phyloP scores from a whole-genome alignment of 2,113 vertebrate species.

The Pipra filicauda region DNA sequence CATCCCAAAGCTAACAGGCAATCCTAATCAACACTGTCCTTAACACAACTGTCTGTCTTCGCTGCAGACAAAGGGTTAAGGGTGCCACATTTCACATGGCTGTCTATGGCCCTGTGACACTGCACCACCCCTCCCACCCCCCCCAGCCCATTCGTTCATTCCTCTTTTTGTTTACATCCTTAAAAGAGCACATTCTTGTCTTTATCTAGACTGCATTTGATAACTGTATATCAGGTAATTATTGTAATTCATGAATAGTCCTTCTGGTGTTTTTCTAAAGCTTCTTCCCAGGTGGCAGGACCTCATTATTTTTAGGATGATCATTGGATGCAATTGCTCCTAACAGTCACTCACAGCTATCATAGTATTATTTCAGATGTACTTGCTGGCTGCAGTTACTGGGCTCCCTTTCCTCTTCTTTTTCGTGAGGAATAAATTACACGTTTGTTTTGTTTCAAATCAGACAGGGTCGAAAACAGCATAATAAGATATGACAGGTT shows the following conservation, averaged over 20 bases:
- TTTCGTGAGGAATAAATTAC: background rate
- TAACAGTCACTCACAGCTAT: background rate
- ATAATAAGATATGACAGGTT: conserved; percentile 18
- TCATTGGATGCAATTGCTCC: background rate
- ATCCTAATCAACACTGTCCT: background rate
- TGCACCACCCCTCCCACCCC: background rate
- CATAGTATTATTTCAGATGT: background rate
- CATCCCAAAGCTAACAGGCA: background rate
- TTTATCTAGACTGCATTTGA: background rate
- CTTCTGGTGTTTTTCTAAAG: background rate
- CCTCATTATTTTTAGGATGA: background rate
- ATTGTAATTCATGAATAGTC: background rate
- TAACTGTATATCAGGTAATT: background rate
- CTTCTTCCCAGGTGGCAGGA: background rate
- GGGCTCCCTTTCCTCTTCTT: background rate
- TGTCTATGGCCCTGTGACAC: background rate
- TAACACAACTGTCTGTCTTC: background rate
- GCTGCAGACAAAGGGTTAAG: background rate
- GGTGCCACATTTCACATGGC: background rate
- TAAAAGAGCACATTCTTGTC: background rate
- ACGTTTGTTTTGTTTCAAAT: conserved; percentile 8
- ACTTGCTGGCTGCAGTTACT: background rate
- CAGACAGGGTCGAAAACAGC: background rate
- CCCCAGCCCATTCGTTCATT: accelerated
- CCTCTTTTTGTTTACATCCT: background rate